These are phyloP conservation scores for Amphipyra tragopoginis DNA, from an alignment of 2,888 invertebrate genomes.

Conservation along the genomic window DNA sequence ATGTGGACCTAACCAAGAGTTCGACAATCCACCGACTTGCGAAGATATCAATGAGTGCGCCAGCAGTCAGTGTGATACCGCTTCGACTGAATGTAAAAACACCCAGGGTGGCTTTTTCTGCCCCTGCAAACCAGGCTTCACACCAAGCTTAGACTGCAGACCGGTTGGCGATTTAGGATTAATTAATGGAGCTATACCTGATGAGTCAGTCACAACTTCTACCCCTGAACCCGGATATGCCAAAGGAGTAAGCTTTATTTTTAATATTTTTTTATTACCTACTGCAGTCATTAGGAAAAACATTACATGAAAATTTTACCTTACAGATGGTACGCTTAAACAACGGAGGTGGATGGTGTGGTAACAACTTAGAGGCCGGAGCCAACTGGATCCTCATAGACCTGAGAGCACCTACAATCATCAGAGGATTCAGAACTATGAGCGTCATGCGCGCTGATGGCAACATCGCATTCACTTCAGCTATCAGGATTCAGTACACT, in stretches of 20 bases:
- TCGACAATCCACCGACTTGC: slow-evolving; percentile 95
- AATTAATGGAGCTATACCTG: slow-evolving; percentile 96
- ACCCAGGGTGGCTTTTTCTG: slow-evolving; percentile 97
- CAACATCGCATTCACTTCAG: slow-evolving; percentile 96
- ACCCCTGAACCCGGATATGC: slow-evolving; percentile 94
- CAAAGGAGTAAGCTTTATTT: slow-evolving; percentile 91
- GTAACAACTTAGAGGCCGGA: slow-evolving; percentile 95
- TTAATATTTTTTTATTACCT: not conserved
- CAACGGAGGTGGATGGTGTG: slow-evolving; percentile 97
- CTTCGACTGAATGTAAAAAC: slow-evolving; percentile 97
- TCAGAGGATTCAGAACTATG: slow-evolving; percentile 97
- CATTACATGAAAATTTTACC: slow-evolving; percentile 32
- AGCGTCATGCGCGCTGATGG: slow-evolving; percentile 95
- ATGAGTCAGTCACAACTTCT: slow-evolving; percentile 96
- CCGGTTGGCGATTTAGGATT: slow-evolving; percentile 97
- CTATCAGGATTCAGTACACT: slow-evolving; percentile 96
- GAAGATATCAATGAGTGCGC: slow-evolving; percentile 98
- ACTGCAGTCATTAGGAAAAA: not conserved
- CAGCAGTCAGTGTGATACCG: slow-evolving; percentile 96
- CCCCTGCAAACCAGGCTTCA: slow-evolving; percentile 95
- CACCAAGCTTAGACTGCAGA: slow-evolving; percentile 96
- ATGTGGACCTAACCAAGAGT: slow-evolving; percentile 95
- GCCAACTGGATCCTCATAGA: slow-evolving; percentile 97
- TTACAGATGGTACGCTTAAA: slow-evolving; percentile 95
- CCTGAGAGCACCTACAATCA: slow-evolving; percentile 95